phyloP scores from a whole-genome alignment of 2,888 invertebrate species.

The Pasiphila rectangulata region DNA sequence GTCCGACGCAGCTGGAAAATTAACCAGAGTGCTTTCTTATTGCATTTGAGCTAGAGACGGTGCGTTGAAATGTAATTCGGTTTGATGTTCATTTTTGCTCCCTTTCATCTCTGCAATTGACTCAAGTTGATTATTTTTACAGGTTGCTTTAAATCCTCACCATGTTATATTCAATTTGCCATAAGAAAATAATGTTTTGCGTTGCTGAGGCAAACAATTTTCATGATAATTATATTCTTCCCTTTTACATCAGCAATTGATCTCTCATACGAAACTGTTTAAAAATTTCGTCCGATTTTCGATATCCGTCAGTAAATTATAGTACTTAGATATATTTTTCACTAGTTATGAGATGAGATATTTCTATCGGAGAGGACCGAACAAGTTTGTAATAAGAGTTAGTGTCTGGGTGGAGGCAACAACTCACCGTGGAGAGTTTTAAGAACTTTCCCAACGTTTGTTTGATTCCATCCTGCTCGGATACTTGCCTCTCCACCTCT shows the following conservation, averaged over 20 bases:
- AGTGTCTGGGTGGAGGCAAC: slow-evolving; percentile 49
- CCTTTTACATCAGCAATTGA: not conserved
- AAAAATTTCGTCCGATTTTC: not conserved
- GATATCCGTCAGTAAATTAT: slow-evolving; percentile 40
- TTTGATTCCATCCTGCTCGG: slow-evolving; percentile 57
- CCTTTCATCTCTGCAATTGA: slow-evolving; percentile 29
- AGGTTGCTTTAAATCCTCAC: slow-evolving; percentile 13
- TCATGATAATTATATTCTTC: not conserved
- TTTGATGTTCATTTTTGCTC: slow-evolving; percentile 34
- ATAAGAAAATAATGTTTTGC: not conserved
- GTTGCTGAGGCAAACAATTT: not conserved
- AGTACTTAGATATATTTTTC: slow-evolving; percentile 49
- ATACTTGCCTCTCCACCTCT: slow-evolving; percentile 53
- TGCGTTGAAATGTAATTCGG: slow-evolving; percentile 52
- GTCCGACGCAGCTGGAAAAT: slow-evolving; percentile 52
- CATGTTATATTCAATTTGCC: slow-evolving; percentile 12
- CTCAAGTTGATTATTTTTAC: slow-evolving; percentile 20
- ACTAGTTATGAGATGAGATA: slow-evolving; percentile 54
- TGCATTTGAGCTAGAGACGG: slow-evolving; percentile 53
- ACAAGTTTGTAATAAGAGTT: slow-evolving; percentile 71
- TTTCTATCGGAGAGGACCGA: slow-evolving; percentile 40
- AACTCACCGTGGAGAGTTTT: slow-evolving; percentile 50
- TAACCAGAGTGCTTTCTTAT: slow-evolving; percentile 69
- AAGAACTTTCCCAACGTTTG: slow-evolving; percentile 60
- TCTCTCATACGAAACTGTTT: slow-evolving; percentile 5